phyloP scores from a whole-genome alignment of 2,888 invertebrate species.

The Drosophila birchii region DNA sequence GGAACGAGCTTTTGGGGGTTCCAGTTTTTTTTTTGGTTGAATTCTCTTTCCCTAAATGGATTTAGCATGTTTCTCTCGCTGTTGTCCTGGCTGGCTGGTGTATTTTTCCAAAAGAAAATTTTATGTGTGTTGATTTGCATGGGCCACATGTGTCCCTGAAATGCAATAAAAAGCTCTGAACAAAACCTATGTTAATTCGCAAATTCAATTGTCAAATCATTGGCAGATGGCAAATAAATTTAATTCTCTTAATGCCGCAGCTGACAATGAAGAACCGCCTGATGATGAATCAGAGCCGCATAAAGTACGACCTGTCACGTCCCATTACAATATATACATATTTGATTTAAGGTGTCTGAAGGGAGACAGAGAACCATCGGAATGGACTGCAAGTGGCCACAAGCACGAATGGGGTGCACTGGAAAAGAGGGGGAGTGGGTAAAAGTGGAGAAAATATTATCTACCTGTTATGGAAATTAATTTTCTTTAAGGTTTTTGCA shows the following conservation, averaged over 20 bases:
- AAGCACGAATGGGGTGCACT: conserved; percentile 1
- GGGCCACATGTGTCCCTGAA: conserved; percentile 39
- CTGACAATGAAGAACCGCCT: conserved; percentile 24
- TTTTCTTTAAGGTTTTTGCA: too few relatives aligned
- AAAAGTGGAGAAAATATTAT: background rate
- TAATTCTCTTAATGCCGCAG: conserved; percentile 45
- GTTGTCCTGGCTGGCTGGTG: background rate
- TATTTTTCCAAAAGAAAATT: conserved; percentile 14
- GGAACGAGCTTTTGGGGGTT: conserved; percentile 14
- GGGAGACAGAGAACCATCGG: conserved; percentile 9
- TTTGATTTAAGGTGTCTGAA: conserved; percentile 29
- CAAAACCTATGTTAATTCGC: conserved; percentile 56
- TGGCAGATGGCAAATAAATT: conserved; percentile 48
- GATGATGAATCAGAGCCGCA: conserved; percentile 33
- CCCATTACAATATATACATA: conserved; percentile 48
- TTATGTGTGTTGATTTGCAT: conserved; percentile 53
- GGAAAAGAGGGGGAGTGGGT: background rate
- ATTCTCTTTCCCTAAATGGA: conserved; percentile 46
- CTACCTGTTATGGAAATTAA: background rate
- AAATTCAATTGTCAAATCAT: conserved; percentile 77
- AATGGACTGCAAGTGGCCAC: conserved; percentile 13
- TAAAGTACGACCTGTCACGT: conserved; percentile 42
- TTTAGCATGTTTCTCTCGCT: conserved; percentile 38
- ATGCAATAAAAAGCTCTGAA: conserved; percentile 45
- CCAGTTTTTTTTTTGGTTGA: conserved; percentile 22